These are phyloP conservation scores for Labia minor DNA, from an alignment of 2,888 invertebrate genomes.

Conservation along the genomic window DNA sequence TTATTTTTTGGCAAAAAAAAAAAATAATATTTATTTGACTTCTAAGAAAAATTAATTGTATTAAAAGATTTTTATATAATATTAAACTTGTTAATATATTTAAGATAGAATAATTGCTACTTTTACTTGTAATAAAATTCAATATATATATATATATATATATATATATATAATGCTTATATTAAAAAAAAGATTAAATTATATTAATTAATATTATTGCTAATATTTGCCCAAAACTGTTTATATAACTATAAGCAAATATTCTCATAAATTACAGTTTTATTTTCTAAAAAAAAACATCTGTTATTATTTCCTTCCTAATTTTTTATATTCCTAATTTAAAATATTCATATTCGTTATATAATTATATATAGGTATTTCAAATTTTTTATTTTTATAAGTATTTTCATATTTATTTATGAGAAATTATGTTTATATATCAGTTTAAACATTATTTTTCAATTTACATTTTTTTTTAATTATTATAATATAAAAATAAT, in stretches of 20 bases:
- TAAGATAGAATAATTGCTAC: conserved; percentile 5
- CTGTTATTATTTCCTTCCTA: background rate
- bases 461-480: too few species aligned
- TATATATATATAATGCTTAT: background rate
- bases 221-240: background rate
- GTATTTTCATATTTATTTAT: too few species aligned
- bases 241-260: conserved; percentile 13
- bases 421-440: too few species aligned
- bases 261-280: background rate
- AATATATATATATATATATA: background rate
- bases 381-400: too few species aligned
- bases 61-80: conserved; percentile 3
- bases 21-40: background rate
- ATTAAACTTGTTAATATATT: conserved; percentile 5
- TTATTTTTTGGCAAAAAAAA: conserved; percentile 7
- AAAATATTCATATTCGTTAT: too few species aligned
- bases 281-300: background rate
- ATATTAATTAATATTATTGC: conserved; percentile 1
- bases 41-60: background rate
- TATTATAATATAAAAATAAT: too few species aligned
- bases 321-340: too few species aligned
- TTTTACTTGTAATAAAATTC: background rate
- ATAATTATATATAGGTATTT: too few species aligned
- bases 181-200: background rate
- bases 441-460: too few species aligned